phyloP scores from a whole-genome alignment of 37 sponge, comb jelly and placozoan genomes.

The Geodia barretti region DNA sequence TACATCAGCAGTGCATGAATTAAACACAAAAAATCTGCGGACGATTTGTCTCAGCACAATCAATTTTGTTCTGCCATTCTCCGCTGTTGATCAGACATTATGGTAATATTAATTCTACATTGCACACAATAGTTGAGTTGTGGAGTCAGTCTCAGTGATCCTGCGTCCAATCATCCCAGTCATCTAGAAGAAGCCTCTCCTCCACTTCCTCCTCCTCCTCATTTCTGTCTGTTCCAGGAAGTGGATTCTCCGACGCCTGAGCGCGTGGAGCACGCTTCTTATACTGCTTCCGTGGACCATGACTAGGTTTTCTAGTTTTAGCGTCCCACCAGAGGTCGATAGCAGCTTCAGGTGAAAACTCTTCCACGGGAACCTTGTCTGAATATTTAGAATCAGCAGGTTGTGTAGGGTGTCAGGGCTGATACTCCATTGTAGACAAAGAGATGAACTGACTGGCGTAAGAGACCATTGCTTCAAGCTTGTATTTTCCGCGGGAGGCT shows the following conservation, averaged over 20 bases:
- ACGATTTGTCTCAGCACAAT: no score
- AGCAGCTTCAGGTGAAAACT: conserved; percentile 21
- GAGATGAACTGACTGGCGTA: conserved; percentile 51
- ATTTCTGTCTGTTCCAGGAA: not conserved
- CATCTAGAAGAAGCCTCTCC: no score
- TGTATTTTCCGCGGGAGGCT: no score
- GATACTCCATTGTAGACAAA: conserved; percentile 43
- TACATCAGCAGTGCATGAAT: no score
- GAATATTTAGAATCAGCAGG: conserved; percentile 49
- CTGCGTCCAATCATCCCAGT: not conserved
- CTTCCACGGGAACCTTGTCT: conserved; percentile 5
- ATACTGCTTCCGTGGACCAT: conserved; percentile 22
- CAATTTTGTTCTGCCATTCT: no score
- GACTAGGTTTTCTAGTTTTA: conserved; percentile 47
- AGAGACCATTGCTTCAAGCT: no score
- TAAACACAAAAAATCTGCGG: no score
- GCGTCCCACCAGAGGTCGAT: conserved; percentile 56
- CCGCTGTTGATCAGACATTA: no score
- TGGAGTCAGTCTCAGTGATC: no score
- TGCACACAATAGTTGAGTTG: no score
- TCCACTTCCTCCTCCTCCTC: not conserved
- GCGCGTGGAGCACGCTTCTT: not conserved
- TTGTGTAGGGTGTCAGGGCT: conserved; percentile 42
- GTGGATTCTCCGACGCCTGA: not conserved
- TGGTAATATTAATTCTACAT: no score